Evolutionary conservation across 2,888 invertebrate genomes (phyloP).

Genomic region (Argyra leucocephala): DNA sequence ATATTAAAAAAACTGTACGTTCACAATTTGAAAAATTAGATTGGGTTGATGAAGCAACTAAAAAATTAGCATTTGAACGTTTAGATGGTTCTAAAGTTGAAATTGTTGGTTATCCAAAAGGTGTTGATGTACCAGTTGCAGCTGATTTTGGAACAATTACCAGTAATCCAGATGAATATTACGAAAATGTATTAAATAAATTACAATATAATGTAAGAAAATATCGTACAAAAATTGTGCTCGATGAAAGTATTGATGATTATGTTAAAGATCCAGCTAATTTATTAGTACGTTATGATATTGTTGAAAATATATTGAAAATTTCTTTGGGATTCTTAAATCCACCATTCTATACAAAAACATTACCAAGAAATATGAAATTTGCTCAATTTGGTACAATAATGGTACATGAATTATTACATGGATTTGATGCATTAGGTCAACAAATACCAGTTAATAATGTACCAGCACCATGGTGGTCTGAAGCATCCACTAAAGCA

Average conservation of each 20-base stretch:
- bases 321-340: slow-evolving; percentile 9
- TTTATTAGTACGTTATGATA: background rate
- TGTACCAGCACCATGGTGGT: slow-evolving; percentile 2
- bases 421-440: background rate
- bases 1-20: background rate
- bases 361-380: slow-evolving; percentile 11
- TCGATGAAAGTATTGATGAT: background rate
- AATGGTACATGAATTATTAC: slow-evolving; percentile 10
- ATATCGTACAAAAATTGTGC: background rate
- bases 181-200: background rate
- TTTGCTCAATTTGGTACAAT: slow-evolving; percentile 7
- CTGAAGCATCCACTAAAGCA: background rate
- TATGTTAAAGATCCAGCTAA: background rate
- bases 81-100: background rate
- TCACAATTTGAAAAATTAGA: slow-evolving; percentile 4
- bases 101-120: slow-evolving; percentile 7
- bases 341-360: slow-evolving; percentile 9
- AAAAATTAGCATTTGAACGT: slow-evolving; percentile 8
- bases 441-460: background rate
- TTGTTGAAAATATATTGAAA: slow-evolving; percentile 7
- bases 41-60: slow-evolving; percentile 10
- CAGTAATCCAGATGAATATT: slow-evolving; percentile 8
- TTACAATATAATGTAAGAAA: background rate
- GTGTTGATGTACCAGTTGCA: background rate
- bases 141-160: background rate